Base-by-base conservation (phyloP, 2,113 vertebrate species). In the Melospiza georgiana region DNA sequence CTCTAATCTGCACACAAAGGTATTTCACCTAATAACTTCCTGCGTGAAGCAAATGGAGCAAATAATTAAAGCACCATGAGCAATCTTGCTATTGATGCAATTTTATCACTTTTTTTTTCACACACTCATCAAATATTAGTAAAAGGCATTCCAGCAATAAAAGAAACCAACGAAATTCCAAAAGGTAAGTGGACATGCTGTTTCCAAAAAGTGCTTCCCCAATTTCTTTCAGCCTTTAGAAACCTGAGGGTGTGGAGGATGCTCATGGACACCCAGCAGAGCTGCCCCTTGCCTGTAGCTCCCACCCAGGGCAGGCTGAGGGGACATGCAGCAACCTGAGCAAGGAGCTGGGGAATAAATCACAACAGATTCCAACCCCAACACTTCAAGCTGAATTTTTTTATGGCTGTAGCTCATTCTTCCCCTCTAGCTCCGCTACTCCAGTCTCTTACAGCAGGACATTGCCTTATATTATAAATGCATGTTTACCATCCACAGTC, bases 101-200 rank as follows among this genome's bases (percentile, higher is more conserved):
- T 46, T 80, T 88, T 84, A 44, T 46, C 31, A 14, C 11, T 0
- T 78, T 67, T 82, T 37, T 76, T 62, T 87, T 31, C 41, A 62
- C 41, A 10, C 4, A 4, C 33, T 25, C 28, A 30, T 75, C 74
- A 54, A 73, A 61, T 75, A 81, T 74, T 74, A 87, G 15, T 46
- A 72, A 87, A 84, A 51, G 0, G 0, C 37, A 49, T 41, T 54
- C 11, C 31, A 54, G 31, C 10, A 41, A 68, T 4, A 10, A 44
- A 46, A 5, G 23, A 19, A 5, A 0, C 0, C 2, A 35, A 27
- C 5, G 5, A 49, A 33, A 4, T 28, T 35, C 13, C 41, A 52
- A 82, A 75, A 79, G 1, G 5, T 43, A 48, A 76, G 12, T 17
- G 35, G 27, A 23, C 11, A 16, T 16, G 23, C 16, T 44, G 11